Base-by-base conservation (phyloP, 1,140 invertebrate genomes). In the Anastatus disparis region DNA sequence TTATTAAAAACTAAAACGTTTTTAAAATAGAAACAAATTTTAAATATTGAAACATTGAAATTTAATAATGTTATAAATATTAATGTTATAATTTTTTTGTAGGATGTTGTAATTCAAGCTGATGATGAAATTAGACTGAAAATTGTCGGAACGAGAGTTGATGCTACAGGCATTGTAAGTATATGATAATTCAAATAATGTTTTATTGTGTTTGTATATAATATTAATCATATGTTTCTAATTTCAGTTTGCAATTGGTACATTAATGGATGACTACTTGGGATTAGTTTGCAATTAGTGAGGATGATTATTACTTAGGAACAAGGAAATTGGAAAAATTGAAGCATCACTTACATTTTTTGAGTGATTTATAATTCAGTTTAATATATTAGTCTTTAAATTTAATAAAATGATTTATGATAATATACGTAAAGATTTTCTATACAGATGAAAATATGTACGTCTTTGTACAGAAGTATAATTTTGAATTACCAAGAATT, bases 111-210 rank as follows among this genome's bases (percentile, higher is more conserved):
- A 31, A 99, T 99, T 79, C 95, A 97, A 81, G 94, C 95, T 75
- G 97, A 99, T 86, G 97, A 99, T 88, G 97, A 98, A 86, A 99
- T 99, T 75, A 88, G 98, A 89, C 84, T 97, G 13, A 99, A 99
- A 89, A 97, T 99, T 82, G 97, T 99, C 52, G 98, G 98, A 53
- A 99, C 97, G 3, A 90, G 98, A 85, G 97, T 99, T 3, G 98
- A 99, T 88, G 97, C 98, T 1, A 92, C 90, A 64, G 93, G 93
- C 82, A 95, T 95, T 86, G 93, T 95, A 88, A 93, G 92, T 90
- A 71, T 66, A 61, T 12, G 24, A 67, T 44, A 27, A 64, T 27
- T 55, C 48, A 55, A 56, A 58, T 66, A 74, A 52, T 72, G 12
- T 38, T 27, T 44, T 9, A 7, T 15, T 27, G 6, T 31, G 29